These are phyloP conservation scores for Hermaeophaga mercurialis DNA, from an alignment of 2,888 invertebrate genomes.

Conservation along the genomic window DNA sequence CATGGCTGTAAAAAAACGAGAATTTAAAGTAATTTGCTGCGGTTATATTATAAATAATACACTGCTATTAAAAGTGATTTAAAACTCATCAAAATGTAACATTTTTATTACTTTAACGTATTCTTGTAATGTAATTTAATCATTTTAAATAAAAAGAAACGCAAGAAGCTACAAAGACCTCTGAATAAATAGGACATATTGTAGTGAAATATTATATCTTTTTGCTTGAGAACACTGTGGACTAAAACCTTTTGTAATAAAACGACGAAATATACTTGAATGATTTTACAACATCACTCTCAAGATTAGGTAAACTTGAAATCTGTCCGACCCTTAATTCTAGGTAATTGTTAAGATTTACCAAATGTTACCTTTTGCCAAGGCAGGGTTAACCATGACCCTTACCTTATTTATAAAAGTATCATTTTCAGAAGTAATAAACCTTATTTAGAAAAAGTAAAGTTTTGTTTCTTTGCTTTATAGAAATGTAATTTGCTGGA, in stretches of 20 bases:
- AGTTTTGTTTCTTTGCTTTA: too few species aligned
- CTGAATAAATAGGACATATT: background rate
- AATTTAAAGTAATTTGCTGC: constrained; percentile 7
- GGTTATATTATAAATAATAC: constrained; percentile 13
- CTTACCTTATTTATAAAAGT: too few species aligned
- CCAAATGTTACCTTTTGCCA: too few species aligned
- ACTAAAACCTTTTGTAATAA: constrained; percentile 1
- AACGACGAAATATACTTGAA: too few species aligned
- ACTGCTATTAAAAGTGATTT: constrained; percentile 10
- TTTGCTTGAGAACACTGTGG: background rate
- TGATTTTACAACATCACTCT: too few species aligned
- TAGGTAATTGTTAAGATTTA: too few species aligned
- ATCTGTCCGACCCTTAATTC: too few species aligned
- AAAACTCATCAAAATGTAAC: constrained; percentile 14
- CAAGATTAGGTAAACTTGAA: too few species aligned
- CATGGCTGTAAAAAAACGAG: constrained; percentile 4
- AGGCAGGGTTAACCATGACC: too few species aligned
- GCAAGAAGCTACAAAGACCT: constrained; percentile 1
- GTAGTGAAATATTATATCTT: constrained; percentile 4
- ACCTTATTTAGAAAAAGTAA: too few species aligned
- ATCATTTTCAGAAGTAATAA: too few species aligned
- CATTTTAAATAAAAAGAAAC: constrained; percentile 3
- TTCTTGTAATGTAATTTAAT: constrained; percentile 10
- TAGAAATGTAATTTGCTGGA: too few species aligned
- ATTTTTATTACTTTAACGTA: constrained; percentile 10